Evolutionary conservation across 1,140 invertebrate genomes (phyloP), one percentile per base, ranked within the genome.

Genomic region (Triops longicaudatus): DNA sequence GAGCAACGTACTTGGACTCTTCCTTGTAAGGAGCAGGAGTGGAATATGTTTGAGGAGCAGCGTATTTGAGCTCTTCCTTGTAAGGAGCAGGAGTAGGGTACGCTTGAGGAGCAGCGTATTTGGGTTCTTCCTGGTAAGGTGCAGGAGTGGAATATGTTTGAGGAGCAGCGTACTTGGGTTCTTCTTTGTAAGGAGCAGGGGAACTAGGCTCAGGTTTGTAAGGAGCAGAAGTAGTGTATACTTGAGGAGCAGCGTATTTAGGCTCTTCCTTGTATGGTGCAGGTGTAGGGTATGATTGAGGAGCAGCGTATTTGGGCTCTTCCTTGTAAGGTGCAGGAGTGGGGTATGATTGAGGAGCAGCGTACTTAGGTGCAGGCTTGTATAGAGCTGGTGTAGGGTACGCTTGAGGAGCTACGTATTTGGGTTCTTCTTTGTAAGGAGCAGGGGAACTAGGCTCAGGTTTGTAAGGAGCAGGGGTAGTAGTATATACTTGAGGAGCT

Each of bases 121-220:
- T 41, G 10, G 73, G 73, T n/a, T 27, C 27, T 7, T 37, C 31
- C 7, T 37, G 2, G 31, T 37, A 37, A 37, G 31, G 31, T 37
- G 31, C 31, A 37, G 31, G 31, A 37, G 31, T 37, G 2, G 31
- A 7, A 7, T 37, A 37, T 7, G 31, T 37, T 37, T 22, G 73
- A 11, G 26, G 73, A 41, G 73, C 10, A 2, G n/a, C 17, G 17
- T 5, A 2, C 14, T 63, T 63, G 50, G 26, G 28, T 22, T 73
- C 72, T 26, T 22, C 72, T 28, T 73, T 73, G 72, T 73, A 73
- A 17, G 50, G 50, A 6, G 74, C 74, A 11, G 14, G 27, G 74
- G 63, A 75, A 6, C 42, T 44, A 11, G 27, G 74, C 37, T 42
- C 44, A 9, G 27, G 28, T 26, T 75, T 75, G 74, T 75, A 75